Percentiles rank a stretch among this genome's conserved stretches.
phyloP scores from a whole-genome alignment of 2,888 invertebrate species.

The Tricholauxania praeusta region DNA sequence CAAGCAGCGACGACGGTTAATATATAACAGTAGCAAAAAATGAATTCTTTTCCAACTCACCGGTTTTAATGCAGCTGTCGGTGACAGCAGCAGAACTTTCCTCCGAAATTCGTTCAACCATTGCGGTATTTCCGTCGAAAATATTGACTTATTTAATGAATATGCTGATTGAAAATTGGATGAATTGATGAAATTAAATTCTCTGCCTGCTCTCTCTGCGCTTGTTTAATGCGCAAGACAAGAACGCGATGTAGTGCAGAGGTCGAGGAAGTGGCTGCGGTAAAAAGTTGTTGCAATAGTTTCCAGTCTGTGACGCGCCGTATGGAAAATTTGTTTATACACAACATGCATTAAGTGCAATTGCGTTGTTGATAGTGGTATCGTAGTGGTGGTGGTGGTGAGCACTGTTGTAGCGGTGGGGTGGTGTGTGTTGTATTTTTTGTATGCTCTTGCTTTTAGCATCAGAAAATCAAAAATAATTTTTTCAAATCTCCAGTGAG shows the following conservation, averaged over 20 bases:
- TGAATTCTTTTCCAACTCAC: slow-evolving; percentile 48
- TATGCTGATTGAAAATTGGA: slow-evolving; percentile 30
- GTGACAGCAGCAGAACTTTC: slow-evolving; percentile 61
- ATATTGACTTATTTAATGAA: slow-evolving; percentile 32
- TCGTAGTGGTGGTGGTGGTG: neutral
- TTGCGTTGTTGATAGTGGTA: no score
- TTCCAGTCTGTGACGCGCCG: no score
- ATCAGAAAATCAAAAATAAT: slow-evolving; percentile 15
- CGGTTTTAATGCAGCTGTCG: slow-evolving; percentile 59
- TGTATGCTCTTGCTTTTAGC: slow-evolving; percentile 2
- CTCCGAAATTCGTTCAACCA: slow-evolving; percentile 79
- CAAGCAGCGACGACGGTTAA: neutral
- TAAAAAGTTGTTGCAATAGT: no score
- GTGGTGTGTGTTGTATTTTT: slow-evolving; percentile 11
- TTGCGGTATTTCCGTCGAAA: slow-evolving; percentile 50
- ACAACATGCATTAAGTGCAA: no score
- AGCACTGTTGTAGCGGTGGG: slow-evolving; percentile 17
- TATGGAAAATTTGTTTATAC: no score
- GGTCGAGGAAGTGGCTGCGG: no score
- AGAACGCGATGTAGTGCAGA: no score
- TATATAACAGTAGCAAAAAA: neutral
- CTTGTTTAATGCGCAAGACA: slow-evolving; percentile 23
- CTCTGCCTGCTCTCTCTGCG: slow-evolving; percentile 29
- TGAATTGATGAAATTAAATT: slow-evolving; percentile 20
- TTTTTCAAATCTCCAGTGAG: neutral